Evolutionary conservation across 2,113 vertebrate species (phyloP).

Genomic region (Clarias gariepinus): DNA sequence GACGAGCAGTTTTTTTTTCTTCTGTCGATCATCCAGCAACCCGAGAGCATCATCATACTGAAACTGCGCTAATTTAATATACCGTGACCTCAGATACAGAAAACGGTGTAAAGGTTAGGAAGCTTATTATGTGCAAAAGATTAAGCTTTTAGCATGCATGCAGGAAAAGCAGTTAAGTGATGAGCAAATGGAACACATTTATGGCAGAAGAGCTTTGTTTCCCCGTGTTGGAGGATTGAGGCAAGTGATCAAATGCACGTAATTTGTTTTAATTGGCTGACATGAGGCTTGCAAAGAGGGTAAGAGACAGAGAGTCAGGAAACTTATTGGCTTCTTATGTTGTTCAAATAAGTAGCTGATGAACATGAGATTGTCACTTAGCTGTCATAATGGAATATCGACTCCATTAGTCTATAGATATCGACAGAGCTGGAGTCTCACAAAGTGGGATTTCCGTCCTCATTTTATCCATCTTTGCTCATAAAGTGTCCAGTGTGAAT

Average conservation of each 20-base stretch:
- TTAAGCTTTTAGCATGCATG: constrained; percentile 47
- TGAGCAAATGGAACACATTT: constrained; percentile 55
- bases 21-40: constrained; percentile 8
- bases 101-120: constrained; percentile 53
- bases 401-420: constrained; percentile 43
- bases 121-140: constrained; percentile 55
- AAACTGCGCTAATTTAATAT: constrained; percentile 50
- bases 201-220: constrained; percentile 44
- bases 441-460: constrained; percentile 28
- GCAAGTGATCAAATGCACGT: constrained; percentile 45
- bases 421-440: constrained; percentile 19
- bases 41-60: constrained; percentile 27
- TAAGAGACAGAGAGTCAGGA: neutral
- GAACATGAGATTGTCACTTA: constrained; percentile 33
- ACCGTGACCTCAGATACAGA: constrained; percentile 43
- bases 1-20: constrained; percentile 2
- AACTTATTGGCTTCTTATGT: constrained; percentile 23
- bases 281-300: constrained; percentile 17
- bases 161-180: constrained; percentile 52
- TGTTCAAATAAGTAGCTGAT: constrained; percentile 42
- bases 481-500: neutral
- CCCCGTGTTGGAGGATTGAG: constrained; percentile 36
- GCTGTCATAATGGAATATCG: constrained; percentile 47
- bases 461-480: constrained; percentile 8
- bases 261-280: constrained; percentile 44